A percentile compares a stretch with the other conserved stretches of the same genome.
Conservation (phyloP, 2,113 vertebrate genomes). For the Baryphthengus martii region DNA sequence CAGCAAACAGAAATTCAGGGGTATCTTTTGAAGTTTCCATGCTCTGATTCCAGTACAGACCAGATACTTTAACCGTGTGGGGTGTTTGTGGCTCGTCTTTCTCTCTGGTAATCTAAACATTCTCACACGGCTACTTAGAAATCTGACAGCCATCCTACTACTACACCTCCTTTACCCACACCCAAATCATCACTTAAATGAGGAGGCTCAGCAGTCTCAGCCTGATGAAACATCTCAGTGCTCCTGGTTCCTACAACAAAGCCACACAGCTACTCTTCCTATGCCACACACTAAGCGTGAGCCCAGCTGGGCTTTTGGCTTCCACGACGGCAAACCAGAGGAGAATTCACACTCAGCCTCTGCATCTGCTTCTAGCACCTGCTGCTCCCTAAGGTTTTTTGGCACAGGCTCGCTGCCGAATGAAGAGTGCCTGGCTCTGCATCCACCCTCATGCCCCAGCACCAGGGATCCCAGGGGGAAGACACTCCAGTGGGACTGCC, state of each 20-base stretch:
- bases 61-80: neutral
- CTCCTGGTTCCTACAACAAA: neutral
- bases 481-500: neutral
- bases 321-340: neutral
- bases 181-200: neutral
- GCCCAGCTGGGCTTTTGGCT: neutral
- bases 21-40: neutral
- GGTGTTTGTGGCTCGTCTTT: neutral
- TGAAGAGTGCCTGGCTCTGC: neutral
- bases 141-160: too few species aligned
- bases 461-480: neutral
- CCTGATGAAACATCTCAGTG: neutral
- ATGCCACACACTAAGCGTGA: rapidly evolving
- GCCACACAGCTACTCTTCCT: neutral
- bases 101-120: neutral
- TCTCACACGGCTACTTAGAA: neutral
- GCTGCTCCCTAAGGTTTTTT: neutral
- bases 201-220: rapidly evolving
- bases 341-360: neutral
- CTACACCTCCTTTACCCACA: neutral
- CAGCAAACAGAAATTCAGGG: neutral
- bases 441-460: neutral
- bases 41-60: neutral
- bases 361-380: neutral
- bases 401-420: rapidly evolving